phyloP scores from a whole-genome alignment of 2,888 invertebrate species.

The Hirtodrosophila trivittata region DNA sequence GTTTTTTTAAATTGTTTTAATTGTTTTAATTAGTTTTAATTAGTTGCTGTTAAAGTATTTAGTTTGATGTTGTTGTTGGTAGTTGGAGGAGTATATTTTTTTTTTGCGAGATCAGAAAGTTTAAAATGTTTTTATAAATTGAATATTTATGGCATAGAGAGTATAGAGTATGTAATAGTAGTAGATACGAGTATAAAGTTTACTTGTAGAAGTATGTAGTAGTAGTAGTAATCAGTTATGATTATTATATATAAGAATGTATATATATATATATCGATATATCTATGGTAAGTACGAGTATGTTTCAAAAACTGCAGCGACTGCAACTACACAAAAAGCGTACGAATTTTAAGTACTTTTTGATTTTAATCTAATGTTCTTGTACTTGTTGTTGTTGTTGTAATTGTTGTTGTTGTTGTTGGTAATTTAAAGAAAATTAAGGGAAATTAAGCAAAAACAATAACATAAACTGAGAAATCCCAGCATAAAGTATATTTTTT shows the following conservation, averaged over 20 bases:
- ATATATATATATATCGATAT: conserved; percentile 24
- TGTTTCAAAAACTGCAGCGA: conserved; percentile 65
- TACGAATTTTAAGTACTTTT: conserved; percentile 51
- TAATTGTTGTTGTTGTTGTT: conserved; percentile 4
- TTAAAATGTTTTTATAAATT: conserved; percentile 32
- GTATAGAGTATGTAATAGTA: conserved; percentile 17
- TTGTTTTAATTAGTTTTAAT: conserved; percentile 7
- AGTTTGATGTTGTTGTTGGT: conserved; percentile 29
- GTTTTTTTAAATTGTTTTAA: background rate
- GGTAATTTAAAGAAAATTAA: background rate
- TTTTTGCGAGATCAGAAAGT: no score
- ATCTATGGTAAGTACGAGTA: conserved; percentile 44
- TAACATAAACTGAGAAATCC: no score
- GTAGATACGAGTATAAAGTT: conserved; percentile 35
- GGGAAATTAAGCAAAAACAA: no score
- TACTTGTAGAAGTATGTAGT: conserved; percentile 21
- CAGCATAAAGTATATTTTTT: no score
- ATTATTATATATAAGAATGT: conserved; percentile 35
- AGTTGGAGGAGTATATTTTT: conserved; percentile 2
- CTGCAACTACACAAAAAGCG: conserved; percentile 75
- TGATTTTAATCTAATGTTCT: conserved; percentile 20
- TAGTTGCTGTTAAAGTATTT: conserved; percentile 30
- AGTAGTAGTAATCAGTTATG: conserved; percentile 44
- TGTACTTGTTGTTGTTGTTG: conserved; percentile 13
- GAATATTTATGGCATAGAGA: conserved; percentile 22